Evolutionary conservation across 2,888 invertebrate genomes (phyloP), one percentile per base, ranked within the genome.

Genomic region (Habrosyne pyritoides): DNA sequence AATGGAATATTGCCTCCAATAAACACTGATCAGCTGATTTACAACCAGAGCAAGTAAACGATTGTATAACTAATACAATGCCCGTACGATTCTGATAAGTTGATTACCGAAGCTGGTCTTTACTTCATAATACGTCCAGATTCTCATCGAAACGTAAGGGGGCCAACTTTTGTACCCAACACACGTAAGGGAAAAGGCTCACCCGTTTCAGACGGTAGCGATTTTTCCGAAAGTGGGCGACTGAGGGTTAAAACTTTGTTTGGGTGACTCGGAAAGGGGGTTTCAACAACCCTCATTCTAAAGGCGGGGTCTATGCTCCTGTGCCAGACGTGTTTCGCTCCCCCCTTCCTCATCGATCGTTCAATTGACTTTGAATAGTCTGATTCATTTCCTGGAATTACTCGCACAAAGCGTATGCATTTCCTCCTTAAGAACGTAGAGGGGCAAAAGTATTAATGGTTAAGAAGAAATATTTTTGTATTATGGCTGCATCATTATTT

Each of bases 331-430:
- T 71, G 67, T 62, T 68, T 71, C 68, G 64, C 71, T 70, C 71
- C 74, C 79, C 82, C 77, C 71, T 75, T 68, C 71, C 72, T 68
- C 73, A 86, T 83, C 86, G 86, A 87, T 85, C 79, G 76, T 67
- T 79, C 81, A 81, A 84, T 83, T 76, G 77, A 83, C 78, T 77
- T 75, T 67, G 77, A 85, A 83, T 80, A 70, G 80, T 79, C 77
- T 80, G 79, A 76, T 63, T 77, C 73, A 79, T 69, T 81, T 77
- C 75, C 73, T 67, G 58, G 52, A 70, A 64, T 66, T 42, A 14
- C 14, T 42, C 8, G 7, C 36, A 42, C 36, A 42, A 42, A 7
- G 36, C 36, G 18, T 42, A 42, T 42, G 14, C 36, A 42, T 8
- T 14, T 18, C 8, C 0, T 14, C 10, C 24, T 24, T 24, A 24